These are phyloP conservation scores for Oasisia sp. DNA, from an alignment of 2,888 invertebrate species.

Conservation along the genomic window DNA sequence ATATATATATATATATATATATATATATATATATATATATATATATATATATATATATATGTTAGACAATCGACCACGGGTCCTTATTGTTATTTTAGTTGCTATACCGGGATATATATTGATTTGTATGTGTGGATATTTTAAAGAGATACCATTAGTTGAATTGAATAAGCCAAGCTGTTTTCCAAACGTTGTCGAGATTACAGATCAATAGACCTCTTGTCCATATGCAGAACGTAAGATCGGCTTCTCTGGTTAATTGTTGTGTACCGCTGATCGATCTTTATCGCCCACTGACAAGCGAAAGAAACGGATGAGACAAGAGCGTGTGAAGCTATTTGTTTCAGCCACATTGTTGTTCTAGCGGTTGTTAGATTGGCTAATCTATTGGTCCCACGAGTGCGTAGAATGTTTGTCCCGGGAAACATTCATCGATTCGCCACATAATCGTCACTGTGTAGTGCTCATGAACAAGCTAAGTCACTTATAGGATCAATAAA, in stretches of 20 bases:
- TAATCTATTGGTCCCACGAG: background rate
- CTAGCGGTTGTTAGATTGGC: background rate
- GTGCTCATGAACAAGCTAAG: background rate
- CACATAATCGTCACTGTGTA: background rate
- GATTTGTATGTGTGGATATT: too few species aligned
- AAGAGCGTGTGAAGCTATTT: background rate
- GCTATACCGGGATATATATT: too few species aligned
- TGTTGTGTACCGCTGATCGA: background rate
- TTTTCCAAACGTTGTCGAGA: background rate
- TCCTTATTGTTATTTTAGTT: too few species aligned
- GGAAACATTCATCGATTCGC: constrained; percentile 3
- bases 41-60: too few species aligned
- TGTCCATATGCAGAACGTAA: background rate
- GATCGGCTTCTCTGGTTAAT: background rate
- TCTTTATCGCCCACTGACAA: background rate
- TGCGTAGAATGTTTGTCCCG: background rate
- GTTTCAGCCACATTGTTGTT: background rate
- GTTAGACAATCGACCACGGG: too few species aligned
- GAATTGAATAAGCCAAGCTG: background rate
- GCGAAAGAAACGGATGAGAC: background rate
- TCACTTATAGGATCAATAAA: background rate
- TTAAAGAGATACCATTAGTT: too few species aligned
- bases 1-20: background rate
- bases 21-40: too few species aligned
- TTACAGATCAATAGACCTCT: background rate